A percentile compares a stretch with the other conserved stretches of the same genome.
Evolutionary conservation across 2,888 invertebrate genomes (phyloP).

Genomic region (Heliconius erato): DNA sequence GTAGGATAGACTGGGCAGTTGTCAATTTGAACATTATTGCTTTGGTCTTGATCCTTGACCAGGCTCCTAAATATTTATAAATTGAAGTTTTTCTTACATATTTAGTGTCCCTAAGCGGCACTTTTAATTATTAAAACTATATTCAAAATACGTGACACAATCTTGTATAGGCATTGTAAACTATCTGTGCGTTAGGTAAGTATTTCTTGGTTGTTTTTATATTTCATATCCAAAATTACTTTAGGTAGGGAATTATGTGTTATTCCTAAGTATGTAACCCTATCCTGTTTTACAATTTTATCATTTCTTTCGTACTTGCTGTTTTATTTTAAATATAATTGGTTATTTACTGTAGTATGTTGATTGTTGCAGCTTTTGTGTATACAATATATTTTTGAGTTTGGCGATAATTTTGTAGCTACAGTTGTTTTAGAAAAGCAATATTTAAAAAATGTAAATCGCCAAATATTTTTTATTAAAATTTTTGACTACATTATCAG

Average conservation of each 20-base stretch:
- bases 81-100: neutral
- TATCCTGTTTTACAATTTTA: neutral
- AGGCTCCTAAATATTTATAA: neutral
- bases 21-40: constrained; percentile 33
- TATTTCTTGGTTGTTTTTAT: constrained; percentile 12
- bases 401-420: neutral
- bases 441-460: neutral
- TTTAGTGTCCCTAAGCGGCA: neutral
- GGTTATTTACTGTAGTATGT: neutral
- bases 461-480: neutral
- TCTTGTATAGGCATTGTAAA: neutral
- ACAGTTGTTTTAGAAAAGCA: neutral
- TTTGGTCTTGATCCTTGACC: neutral
- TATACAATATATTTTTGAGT: constrained; percentile 1
- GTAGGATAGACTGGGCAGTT: neutral
- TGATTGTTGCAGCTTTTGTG: neutral
- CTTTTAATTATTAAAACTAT: constrained; percentile 7
- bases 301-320: neutral
- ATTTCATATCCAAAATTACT: neutral
- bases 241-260: neutral
- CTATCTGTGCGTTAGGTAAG: constrained; percentile 16
- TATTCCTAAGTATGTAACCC: neutral
- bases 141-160: neutral
- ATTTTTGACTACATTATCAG: neutral
- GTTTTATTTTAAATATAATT: neutral